Evolutionary conservation across 1,140 invertebrate species (phyloP).

Genomic region (Wiebesia pumilae): DNA sequence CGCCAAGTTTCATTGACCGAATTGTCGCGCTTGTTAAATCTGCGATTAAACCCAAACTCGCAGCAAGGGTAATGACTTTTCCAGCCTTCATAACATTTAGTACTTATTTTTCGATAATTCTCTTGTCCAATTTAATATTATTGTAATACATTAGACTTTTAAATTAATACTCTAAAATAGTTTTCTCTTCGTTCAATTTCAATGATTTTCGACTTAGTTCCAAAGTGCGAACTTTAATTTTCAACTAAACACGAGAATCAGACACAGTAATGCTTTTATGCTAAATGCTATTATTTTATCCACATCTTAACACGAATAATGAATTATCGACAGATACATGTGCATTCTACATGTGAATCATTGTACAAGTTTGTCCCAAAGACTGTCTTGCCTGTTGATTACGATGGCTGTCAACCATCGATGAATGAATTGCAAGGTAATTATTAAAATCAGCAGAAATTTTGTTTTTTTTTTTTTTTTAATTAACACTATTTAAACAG

Average conservation of each 20-base stretch:
- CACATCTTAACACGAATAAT: background rate
- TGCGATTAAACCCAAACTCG: constrained; percentile 80
- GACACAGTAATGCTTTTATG: no score
- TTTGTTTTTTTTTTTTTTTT: no score
- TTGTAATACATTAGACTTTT: no score
- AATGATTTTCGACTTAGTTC: background rate
- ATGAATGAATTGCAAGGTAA: constrained; percentile 63
- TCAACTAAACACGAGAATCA: no score
- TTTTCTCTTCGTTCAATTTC: background rate
- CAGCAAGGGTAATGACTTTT: constrained; percentile 72
- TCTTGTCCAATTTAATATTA: background rate
- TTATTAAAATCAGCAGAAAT: background rate
- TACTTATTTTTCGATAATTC: background rate
- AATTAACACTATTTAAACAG: no score
- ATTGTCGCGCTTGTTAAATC: constrained; percentile 79
- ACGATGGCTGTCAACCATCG: constrained; percentile 69
- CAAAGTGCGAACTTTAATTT: no score
- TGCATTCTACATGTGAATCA: constrained; percentile 72
- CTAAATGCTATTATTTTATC: no score
- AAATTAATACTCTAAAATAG: no score
- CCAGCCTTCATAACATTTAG: background rate
- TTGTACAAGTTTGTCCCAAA: constrained; percentile 74
- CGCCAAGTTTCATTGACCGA: constrained; percentile 79
- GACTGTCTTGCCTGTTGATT: constrained; percentile 75
- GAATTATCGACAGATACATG: constrained; percentile 57